These are phyloP conservation scores for Drosophila auraria DNA, from an alignment of 1,140 invertebrate genomes.

Conservation along the genomic window DNA sequence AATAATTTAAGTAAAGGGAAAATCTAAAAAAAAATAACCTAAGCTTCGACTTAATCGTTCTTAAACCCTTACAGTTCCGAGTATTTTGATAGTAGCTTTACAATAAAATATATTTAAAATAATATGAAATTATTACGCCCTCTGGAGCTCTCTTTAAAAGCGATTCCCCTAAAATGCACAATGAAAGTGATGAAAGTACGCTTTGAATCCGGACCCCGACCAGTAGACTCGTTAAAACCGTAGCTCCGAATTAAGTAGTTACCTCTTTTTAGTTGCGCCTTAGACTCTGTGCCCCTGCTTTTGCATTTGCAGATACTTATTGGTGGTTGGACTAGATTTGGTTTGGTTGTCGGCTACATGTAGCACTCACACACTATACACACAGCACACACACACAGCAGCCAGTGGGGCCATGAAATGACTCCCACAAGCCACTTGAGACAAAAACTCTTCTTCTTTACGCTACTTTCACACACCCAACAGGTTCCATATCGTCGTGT, in stretches of 20 bases:
- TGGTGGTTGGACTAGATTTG: constrained; percentile 67
- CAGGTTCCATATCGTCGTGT: constrained; percentile 92
- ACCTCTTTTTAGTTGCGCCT: constrained; percentile 52
- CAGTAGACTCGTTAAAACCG: constrained; percentile 25
- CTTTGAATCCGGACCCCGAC: background rate
- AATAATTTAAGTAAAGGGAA: too few relatives aligned
- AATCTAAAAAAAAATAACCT: too few relatives aligned
- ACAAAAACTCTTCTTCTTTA: constrained; percentile 40
- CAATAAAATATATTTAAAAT: too few relatives aligned
- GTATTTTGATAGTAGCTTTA: too few relatives aligned
- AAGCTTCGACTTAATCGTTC: too few relatives aligned
- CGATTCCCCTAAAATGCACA: background rate
- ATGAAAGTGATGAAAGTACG: background rate
- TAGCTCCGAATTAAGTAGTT: constrained; percentile 22
- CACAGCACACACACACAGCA: constrained; percentile 27
- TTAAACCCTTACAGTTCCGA: too few relatives aligned
- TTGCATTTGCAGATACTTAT: constrained; percentile 58
- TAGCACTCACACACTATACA: constrained; percentile 36
- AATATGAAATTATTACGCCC: too few relatives aligned
- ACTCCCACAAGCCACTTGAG: constrained; percentile 16
- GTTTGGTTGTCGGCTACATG: constrained; percentile 58
- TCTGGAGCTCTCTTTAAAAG: background rate
- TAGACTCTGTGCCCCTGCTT: constrained; percentile 59
- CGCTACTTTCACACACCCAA: constrained; percentile 54
- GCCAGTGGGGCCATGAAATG: constrained; percentile 18